Evolutionary conservation across 2,888 invertebrate genomes (phyloP), one percentile per base, ranked within the genome.

Genomic region (Abrostola triplasia): DNA sequence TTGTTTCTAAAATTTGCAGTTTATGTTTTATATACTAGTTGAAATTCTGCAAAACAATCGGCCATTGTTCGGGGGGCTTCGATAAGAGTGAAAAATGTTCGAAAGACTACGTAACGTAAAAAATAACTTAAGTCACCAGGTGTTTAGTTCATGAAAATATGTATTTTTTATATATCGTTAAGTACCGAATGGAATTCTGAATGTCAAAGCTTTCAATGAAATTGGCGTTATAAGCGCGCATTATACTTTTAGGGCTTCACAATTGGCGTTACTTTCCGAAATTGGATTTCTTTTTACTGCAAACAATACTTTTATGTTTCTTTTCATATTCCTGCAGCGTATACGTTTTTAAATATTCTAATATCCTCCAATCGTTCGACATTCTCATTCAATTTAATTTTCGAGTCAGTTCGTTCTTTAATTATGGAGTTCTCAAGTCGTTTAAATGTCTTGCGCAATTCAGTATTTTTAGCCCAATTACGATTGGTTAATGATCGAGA

Each of bases 1-100:
- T 85, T 86, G 83, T 86, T 84, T 82, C 79, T 53, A 53, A 70
- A 77, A 78, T 77, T 71, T 11, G 40, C 24, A 59, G 51, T 52
- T 10, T 37, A 79, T 84, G 91, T 91, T 92, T 91, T 92, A 91
- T 91, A 92, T 88, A 91, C 90, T 87, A 66, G 59, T 60, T 54
- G 59, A 70, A 80, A 79, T 63, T 83, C 64, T 58, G 67, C 73
- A 73, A 85, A 88, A 93, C 92, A 93, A 93, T 92, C 74, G 85
- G n/a, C 87, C 65, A 92, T 93, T 93, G 93, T 93, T 89, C 70
- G 55, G n/a, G 56, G 50, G 42, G n/a, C 35, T 63, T 62, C 64
- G 92, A 91, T 91, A 91, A 91, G 84, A 78, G 49, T 44, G 38
- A 76, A 81, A 80, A 73, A 71, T 35, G 60, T 36, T 49, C 51